These are phyloP conservation scores for Carassius gibelio DNA, from an alignment of 2,113 vertebrate species.

Conservation along the genomic window DNA sequence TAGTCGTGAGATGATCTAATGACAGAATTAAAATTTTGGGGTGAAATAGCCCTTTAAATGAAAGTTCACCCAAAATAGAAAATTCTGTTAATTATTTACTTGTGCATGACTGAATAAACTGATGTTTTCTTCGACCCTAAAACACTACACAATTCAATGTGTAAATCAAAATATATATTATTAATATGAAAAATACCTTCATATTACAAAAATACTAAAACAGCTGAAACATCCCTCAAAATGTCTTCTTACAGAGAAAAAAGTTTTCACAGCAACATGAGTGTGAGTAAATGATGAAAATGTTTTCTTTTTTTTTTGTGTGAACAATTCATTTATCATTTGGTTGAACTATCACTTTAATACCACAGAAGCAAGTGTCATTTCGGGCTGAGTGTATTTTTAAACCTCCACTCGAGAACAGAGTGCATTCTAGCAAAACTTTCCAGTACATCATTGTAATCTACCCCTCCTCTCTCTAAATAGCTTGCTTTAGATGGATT, in stretches of 20 bases:
- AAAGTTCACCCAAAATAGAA: background rate
- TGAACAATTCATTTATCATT: background rate
- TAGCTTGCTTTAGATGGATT: constrained; percentile 36
- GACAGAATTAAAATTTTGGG: too few relatives aligned
- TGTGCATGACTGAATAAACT: background rate
- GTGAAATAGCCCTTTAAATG: too few relatives aligned
- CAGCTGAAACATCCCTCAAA: too few relatives aligned
- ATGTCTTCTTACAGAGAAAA: too few relatives aligned
- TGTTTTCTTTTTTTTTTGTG: background rate
- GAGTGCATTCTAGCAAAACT: constrained; percentile 11
- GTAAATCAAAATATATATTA: background rate
- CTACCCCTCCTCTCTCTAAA: constrained; percentile 30
- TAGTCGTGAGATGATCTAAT: too few relatives aligned
- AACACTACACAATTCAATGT: background rate
- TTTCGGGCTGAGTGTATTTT: constrained; percentile 16
- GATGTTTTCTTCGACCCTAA: background rate
- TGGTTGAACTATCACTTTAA: background rate
- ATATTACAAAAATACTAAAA: background rate
- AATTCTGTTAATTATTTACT: background rate
- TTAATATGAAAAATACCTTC: background rate
- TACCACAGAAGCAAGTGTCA: background rate
- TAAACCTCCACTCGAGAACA: constrained; percentile 7
- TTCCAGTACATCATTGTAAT: constrained; percentile 29
- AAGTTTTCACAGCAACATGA: too few relatives aligned
- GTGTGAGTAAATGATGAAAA: too few relatives aligned